Percentiles rank a stretch among this genome's conserved stretches.
phyloP scores from a whole-genome alignment of 2,888 invertebrate genomes.

The Cryptophagus acutangulus region DNA sequence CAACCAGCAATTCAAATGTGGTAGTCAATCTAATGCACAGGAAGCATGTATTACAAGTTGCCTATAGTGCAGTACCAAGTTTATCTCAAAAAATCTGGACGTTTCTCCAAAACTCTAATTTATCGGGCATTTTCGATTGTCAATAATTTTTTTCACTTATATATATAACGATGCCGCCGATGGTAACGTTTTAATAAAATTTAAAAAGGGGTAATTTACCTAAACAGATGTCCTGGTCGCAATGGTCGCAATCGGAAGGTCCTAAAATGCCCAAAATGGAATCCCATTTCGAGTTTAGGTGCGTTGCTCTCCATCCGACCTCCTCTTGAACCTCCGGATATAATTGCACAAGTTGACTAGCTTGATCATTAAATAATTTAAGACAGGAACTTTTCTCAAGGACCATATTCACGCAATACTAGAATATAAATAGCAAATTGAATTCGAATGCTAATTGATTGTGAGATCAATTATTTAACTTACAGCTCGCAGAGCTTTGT shows the following conservation, averaged over 20 bases:
- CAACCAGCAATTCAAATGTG: no score
- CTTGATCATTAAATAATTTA: constrained; percentile 73
- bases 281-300: constrained; percentile 76
- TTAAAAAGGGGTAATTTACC: constrained; percentile 35
- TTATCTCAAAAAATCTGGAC: no score
- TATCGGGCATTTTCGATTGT: no score
- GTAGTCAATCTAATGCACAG: no score
- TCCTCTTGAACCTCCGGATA: constrained; percentile 60
- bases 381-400: constrained; percentile 66
- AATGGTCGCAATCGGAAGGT: constrained; percentile 50
- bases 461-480: constrained; percentile 36
- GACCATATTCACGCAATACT: constrained; percentile 74
- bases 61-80: no score
- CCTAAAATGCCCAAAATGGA: constrained; percentile 66
- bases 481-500: constrained; percentile 64
- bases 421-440: constrained; percentile 22
- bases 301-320: constrained; percentile 68
- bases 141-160: no score
- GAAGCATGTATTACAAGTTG: no score
- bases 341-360: constrained; percentile 62
- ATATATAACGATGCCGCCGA: background rate
- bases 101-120: no score
- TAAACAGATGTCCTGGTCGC: constrained; percentile 42
- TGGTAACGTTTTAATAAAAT: background rate
- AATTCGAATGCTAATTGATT: no score